These are phyloP conservation scores for Eilema sororculum DNA, from an alignment of 2,888 invertebrate species.

Conservation along the genomic window DNA sequence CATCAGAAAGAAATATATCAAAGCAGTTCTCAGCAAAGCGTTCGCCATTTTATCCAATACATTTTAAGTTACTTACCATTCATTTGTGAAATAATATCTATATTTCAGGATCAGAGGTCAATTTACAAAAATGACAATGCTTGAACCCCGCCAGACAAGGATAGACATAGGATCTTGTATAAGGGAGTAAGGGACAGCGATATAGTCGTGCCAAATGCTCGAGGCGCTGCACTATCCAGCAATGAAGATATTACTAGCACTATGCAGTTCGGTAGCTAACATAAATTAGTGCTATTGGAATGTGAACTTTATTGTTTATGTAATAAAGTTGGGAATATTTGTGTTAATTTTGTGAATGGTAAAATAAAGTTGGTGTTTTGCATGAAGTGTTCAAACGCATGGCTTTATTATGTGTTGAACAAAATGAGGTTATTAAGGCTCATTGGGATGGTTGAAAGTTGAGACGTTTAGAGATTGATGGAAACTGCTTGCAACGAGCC, in stretches of 20 bases:
- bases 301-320: slow-evolving; percentile 53
- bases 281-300: slow-evolving; percentile 35
- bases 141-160: slow-evolving; percentile 60
- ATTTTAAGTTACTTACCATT: slow-evolving; percentile 61
- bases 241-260: slow-evolving; percentile 73
- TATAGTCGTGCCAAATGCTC: slow-evolving; percentile 66
- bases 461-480: slow-evolving; percentile 43
- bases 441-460: slow-evolving; percentile 58
- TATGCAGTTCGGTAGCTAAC: slow-evolving; percentile 56
- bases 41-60: slow-evolving; percentile 56
- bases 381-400: slow-evolving; percentile 62
- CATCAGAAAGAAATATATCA: slow-evolving; percentile 21
- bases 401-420: slow-evolving; percentile 79
- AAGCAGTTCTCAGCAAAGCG: slow-evolving; percentile 26
- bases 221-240: slow-evolving; percentile 71
- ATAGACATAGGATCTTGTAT: slow-evolving; percentile 41
- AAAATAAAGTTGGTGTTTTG: slow-evolving; percentile 49
- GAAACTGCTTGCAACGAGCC: slow-evolving; percentile 21
- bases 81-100: slow-evolving; percentile 76
- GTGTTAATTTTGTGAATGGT: slow-evolving; percentile 24
- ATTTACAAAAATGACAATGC: slow-evolving; percentile 82
- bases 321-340: slow-evolving; percentile 50
- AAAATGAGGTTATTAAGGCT: slow-evolving; percentile 74
- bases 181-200: slow-evolving; percentile 53
- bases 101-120: slow-evolving; percentile 79